Evolutionary conservation across 1,140 invertebrate genomes (phyloP).

Genomic region (Philotrypesis tridentata): DNA sequence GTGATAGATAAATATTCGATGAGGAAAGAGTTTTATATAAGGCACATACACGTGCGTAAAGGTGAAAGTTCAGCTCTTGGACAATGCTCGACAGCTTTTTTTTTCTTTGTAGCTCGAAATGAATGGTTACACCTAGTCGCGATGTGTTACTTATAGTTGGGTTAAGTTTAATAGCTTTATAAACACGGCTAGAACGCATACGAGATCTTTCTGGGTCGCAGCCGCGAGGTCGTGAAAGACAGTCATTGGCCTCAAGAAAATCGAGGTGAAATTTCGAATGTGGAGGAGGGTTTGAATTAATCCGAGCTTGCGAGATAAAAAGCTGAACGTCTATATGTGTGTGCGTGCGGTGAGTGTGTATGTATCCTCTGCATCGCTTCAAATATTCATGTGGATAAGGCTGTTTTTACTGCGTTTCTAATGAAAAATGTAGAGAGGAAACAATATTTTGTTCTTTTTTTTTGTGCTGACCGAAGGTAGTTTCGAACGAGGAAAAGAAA

Average conservation of each 20-base stretch:
- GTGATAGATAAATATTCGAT: background rate
- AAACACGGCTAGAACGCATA: background rate
- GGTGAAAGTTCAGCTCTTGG: too few relatives aligned
- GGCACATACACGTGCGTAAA: too few relatives aligned
- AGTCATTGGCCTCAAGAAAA: background rate
- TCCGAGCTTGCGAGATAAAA: too few relatives aligned
- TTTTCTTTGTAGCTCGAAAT: background rate
- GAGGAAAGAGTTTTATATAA: background rate
- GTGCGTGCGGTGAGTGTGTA: too few relatives aligned
- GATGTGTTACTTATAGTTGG: background rate
- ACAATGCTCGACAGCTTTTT: too few relatives aligned
- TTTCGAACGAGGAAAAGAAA: background rate
- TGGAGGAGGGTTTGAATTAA: too few relatives aligned
- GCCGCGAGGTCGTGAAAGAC: background rate
- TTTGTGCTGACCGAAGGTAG: background rate
- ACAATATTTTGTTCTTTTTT: too few relatives aligned
- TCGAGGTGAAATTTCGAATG: background rate
- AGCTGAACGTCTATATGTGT: too few relatives aligned
- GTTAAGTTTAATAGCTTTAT: background rate
- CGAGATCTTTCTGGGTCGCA: background rate
- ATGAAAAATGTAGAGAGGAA: too few relatives aligned
- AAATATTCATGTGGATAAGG: background rate
- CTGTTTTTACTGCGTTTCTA: too few relatives aligned
- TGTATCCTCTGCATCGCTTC: background rate
- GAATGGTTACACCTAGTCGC: background rate